Evolutionary conservation across 2,888 invertebrate species (phyloP).

Genomic region (Teleiodes luculella): DNA sequence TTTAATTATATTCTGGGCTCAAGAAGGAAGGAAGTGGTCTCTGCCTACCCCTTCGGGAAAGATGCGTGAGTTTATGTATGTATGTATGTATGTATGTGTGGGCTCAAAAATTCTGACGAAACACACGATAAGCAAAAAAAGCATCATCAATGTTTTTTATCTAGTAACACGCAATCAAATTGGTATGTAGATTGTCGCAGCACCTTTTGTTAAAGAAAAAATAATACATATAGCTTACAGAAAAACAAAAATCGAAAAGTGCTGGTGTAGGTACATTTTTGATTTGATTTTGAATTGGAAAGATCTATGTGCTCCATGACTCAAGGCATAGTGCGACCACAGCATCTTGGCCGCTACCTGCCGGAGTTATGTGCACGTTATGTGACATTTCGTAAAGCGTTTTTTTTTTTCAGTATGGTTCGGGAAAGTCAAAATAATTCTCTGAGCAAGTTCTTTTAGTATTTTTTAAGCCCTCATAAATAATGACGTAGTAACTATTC

Average conservation of each 20-base stretch:
- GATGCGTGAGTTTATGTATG: too few relatives aligned
- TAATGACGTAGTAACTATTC: too few relatives aligned
- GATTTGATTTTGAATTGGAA: conserved; percentile 49
- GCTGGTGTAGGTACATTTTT: conserved; percentile 63
- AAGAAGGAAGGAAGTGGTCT: too few relatives aligned
- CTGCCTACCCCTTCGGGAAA: too few relatives aligned
- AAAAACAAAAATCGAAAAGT: too few relatives aligned
- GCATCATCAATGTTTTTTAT: too few relatives aligned
- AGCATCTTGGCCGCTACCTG: conserved; percentile 66
- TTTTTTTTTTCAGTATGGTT: too few relatives aligned
- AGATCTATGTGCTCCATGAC: conserved; percentile 54
- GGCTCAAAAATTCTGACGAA: too few relatives aligned
- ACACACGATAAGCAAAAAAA: too few relatives aligned
- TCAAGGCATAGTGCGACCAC: conserved; percentile 56
- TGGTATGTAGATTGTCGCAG: conserved; percentile 66
- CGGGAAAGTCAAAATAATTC: conserved; percentile 28
- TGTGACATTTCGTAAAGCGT: conserved; percentile 31
- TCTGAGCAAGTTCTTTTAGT: conserved; percentile 51
- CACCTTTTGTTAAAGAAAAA: conserved; percentile 60
- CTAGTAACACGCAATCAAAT: conserved; percentile 69
- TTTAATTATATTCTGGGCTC: too few relatives aligned
- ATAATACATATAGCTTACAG: conserved; percentile 51
- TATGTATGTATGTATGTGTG: too few relatives aligned
- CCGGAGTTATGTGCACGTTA: conserved; percentile 52
- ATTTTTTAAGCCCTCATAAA: too few relatives aligned